Conservation (phyloP, 2,113 vertebrate genomes). For the Lepidothrix coronata region DNA sequence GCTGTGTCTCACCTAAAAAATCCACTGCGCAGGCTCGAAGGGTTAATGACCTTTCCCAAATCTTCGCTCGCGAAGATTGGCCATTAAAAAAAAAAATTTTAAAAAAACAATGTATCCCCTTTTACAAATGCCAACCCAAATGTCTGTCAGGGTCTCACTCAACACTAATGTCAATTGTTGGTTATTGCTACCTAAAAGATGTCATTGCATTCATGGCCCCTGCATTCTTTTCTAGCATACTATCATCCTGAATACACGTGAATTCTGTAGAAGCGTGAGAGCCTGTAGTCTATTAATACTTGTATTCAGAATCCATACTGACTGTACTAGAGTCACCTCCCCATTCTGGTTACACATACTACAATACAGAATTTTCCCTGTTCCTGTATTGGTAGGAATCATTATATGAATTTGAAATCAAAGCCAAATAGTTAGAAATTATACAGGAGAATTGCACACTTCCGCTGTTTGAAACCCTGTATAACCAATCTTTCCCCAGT, state of each 20-base stretch:
- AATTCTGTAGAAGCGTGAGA: neutral
- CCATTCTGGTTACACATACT: neutral
- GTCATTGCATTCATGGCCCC: neutral
- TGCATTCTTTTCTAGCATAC: neutral
- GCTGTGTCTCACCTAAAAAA: no score
- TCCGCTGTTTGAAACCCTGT: neutral
- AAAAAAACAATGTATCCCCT: neutral
- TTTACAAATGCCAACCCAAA: neutral
- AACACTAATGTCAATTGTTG: neutral
- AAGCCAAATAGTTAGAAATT: neutral
- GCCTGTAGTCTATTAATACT: neutral
- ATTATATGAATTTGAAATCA: neutral
- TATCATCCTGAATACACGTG: neutral
- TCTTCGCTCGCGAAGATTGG: no score
- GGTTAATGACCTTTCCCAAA: no score
- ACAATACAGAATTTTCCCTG: neutral
- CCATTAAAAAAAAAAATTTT: no score
- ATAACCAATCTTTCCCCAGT: neutral
- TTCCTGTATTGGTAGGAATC: neutral
- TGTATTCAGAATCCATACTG: neutral
- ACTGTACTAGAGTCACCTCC: neutral
- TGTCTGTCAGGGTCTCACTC: neutral
- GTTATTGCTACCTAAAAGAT: neutral
- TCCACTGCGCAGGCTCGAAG: no score
- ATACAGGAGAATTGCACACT: neutral